Conservation (phyloP, 2,113 vertebrate genomes). For the Corvus cornix region DNA sequence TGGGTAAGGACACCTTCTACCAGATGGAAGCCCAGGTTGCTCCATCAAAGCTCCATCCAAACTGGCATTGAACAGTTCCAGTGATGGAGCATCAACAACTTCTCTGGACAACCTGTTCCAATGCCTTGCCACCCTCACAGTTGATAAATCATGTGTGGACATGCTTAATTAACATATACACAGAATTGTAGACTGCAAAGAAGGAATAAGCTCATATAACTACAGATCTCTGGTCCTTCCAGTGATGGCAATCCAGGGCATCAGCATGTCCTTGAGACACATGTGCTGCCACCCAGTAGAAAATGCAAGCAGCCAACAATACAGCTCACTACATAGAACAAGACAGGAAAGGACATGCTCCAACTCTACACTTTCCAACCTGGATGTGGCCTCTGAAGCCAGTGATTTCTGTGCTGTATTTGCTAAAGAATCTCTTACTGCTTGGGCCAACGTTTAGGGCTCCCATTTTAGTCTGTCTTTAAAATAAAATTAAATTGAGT, state of each 20-base stretch:
- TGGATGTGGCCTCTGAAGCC: neutral
- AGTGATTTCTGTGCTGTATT: neutral
- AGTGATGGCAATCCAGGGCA: neutral
- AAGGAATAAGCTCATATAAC: neutral
- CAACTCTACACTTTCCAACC: neutral
- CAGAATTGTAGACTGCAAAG: neutral
- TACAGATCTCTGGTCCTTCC: neutral
- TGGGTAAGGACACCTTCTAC: neutral
- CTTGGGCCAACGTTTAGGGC: neutral
- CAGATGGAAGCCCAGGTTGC: neutral
- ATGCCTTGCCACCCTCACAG: neutral
- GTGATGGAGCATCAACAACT: neutral
- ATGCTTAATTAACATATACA: neutral
- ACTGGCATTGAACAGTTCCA: neutral
- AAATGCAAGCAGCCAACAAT: neutral
- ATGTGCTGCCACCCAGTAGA: neutral
- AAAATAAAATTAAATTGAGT: neutral
- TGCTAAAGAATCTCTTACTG: neutral
- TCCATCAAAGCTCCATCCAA: neutral
- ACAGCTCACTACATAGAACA: neutral
- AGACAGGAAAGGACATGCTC: neutral
- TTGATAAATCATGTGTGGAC: accelerated
- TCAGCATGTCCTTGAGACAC: neutral
- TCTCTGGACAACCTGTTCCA: neutral
- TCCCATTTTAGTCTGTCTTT: neutral